Evolutionary conservation across 92 coral and sea anemone genomes (phyloP), one percentile per base, ranked within the genome.

Genomic region (Phenganax stokvisi): DNA sequence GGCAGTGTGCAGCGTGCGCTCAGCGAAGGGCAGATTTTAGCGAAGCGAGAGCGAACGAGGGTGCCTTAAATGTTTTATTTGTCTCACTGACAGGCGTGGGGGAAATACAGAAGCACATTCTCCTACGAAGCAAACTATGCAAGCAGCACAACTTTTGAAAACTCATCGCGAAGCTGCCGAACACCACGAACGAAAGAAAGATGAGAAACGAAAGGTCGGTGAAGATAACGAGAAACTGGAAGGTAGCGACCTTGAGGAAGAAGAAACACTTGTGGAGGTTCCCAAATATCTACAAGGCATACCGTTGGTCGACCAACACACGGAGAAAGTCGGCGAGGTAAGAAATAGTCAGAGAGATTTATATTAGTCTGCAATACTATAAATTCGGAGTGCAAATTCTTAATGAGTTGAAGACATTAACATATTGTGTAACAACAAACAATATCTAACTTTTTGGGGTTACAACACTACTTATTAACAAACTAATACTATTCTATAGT

Each of bases 31-130:
- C 52, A 60, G 59, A 62, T 63, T 20, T 17, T 63, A 16, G 74
- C 13, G 52, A 62, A 31, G 72, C 5, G n/a, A 17, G 58, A 27
- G 27, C 82, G 90, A 37, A 37, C 47, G 47, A 37, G 47, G 47
- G 47, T 89, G 85, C 92, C 90, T 92, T 97, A 96, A 96, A 96
- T 96, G 99, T 89, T 96, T 92, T 92, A 90, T 81, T 87, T 83
- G 90, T 90, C 92, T 64, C 54, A 88, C 91, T 80, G 88, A 79
- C 86, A 85, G 92, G 90, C 97, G 99, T 97, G 88, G 92, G 90
- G 92, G 92, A 81, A 87, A 90, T 86, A 81, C 85, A 89, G 90
- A 92, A 91, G 80, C 83, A 66, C 89, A 82, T 80, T 90, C 89
- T 88, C 89, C 92, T 89, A 87, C 86, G 88, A 84, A 87, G 85